Conservation (phyloP, 2,113 vertebrate genomes). For the Cochlearius cochlearius region DNA sequence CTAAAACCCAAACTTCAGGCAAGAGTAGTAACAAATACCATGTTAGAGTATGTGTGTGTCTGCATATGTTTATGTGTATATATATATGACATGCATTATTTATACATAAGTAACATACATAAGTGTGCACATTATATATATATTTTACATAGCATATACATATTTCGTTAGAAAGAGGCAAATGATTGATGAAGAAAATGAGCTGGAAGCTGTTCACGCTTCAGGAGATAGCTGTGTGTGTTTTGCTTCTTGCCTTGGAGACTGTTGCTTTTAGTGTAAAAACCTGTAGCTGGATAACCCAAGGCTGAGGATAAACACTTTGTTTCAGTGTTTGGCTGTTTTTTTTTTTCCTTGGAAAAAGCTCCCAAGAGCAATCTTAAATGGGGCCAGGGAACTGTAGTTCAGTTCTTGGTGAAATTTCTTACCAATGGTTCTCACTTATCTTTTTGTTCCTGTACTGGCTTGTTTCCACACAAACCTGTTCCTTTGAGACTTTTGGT, state of each 20-base stretch:
- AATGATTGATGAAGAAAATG: not conserved
- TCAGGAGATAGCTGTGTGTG: not conserved
- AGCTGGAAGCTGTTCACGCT: not conserved
- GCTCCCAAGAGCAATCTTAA: not conserved
- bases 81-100: not conserved
- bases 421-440: not conserved
- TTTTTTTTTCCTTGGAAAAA: too few relatives aligned
- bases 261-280: not conserved
- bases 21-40: not conserved
- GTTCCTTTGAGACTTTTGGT: not conserved
- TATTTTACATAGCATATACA: not conserved
- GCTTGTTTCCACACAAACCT: not conserved
- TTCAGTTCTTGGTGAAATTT: not conserved
- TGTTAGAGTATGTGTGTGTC: not conserved
- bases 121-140: not conserved
- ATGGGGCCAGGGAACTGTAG: not conserved
- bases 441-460: accelerated
- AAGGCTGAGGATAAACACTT: not conserved
- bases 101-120: not conserved
- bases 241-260: not conserved
- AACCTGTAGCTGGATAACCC: not conserved
- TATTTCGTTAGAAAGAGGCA: not conserved
- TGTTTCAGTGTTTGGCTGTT: not conserved
- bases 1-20: not conserved
- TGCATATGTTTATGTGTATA: not conserved